Percentiles rank a stretch among this genome's conserved stretches.
Evolutionary conservation across 1,140 invertebrate species (phyloP).

Genomic region (Diprion similis): DNA sequence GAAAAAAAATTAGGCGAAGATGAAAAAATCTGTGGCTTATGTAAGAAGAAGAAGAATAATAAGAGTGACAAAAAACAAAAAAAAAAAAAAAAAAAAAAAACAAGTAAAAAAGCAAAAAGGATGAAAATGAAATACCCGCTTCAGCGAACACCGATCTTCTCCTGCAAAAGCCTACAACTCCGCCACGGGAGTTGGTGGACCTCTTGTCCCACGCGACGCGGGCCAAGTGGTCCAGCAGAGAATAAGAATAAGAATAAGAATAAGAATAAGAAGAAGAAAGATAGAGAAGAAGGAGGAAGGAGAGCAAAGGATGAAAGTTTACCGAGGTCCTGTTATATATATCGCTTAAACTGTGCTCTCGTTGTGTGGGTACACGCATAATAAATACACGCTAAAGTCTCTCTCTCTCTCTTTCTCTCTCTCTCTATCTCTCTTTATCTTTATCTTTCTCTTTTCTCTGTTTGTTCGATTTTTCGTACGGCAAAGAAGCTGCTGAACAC

Average conservation of each 20-base stretch:
- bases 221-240: neutral
- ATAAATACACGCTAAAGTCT: too few species aligned
- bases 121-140: neutral
- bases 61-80: neutral
- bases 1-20: too few species aligned
- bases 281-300: slow-evolving; percentile 5
- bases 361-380: too few species aligned
- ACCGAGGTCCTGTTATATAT: neutral
- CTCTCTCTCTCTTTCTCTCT: too few species aligned
- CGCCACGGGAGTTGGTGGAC: neutral
- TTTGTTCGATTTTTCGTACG: slow-evolving; percentile 12
- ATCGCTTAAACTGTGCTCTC: neutral
- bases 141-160: neutral
- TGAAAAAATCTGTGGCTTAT: neutral
- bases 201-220: slow-evolving; percentile 35
- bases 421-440: slow-evolving; percentile 40
- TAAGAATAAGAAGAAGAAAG: slow-evolving; percentile 14
- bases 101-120: neutral
- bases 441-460: slow-evolving; percentile 25
- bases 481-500: slow-evolving; percentile 60
- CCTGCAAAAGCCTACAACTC: too few species aligned
- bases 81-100: neutral
- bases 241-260: slow-evolving; percentile 30
- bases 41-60: neutral
- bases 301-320: neutral